phyloP scores from a whole-genome alignment of 1,140 invertebrate genomes.

The Ostrea edulis region DNA sequence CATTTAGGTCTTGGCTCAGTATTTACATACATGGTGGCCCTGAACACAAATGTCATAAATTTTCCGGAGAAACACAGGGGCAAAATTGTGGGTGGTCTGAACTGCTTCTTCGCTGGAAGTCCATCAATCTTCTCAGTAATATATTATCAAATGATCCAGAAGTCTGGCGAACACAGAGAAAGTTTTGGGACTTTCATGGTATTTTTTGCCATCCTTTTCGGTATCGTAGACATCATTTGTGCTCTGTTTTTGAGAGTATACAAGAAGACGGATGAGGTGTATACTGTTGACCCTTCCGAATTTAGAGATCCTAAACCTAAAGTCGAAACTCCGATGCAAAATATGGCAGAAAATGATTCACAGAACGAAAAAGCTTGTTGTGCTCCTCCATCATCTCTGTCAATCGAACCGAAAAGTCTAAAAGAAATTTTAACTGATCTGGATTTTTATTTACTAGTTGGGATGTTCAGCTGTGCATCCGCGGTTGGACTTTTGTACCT shows the following conservation, averaged over 20 bases:
- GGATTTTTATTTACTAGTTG: conserved; percentile 58
- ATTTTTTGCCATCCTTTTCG: conserved; percentile 58
- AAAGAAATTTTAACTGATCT: conserved; percentile 35
- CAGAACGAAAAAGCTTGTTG: background rate
- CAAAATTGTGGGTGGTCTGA: conserved; percentile 61
- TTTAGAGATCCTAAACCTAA: background rate
- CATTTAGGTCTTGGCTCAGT: conserved; percentile 60
- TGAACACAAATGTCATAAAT: conserved; percentile 65
- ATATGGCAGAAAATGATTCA: background rate
- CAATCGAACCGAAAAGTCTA: background rate
- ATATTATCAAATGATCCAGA: conserved; percentile 54
- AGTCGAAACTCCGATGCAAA: background rate
- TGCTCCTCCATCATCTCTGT: background rate
- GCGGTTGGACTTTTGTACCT: conserved; percentile 50
- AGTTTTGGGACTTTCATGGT: conserved; percentile 61
- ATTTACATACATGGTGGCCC: conserved; percentile 65
- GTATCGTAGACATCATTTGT: conserved; percentile 58
- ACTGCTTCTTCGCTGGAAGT: conserved; percentile 62
- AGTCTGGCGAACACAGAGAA: conserved; percentile 41
- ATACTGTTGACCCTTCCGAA: conserved; percentile 29
- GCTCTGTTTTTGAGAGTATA: conserved; percentile 55
- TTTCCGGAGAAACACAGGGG: conserved; percentile 60
- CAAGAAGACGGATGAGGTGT: conserved; percentile 39
- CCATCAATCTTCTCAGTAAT: conserved; percentile 59
- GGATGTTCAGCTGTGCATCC: conserved; percentile 57